Evolutionary conservation across 1,140 invertebrate genomes (phyloP), one percentile per base, ranked within the genome.

Genomic region (Myzus persicae): DNA sequence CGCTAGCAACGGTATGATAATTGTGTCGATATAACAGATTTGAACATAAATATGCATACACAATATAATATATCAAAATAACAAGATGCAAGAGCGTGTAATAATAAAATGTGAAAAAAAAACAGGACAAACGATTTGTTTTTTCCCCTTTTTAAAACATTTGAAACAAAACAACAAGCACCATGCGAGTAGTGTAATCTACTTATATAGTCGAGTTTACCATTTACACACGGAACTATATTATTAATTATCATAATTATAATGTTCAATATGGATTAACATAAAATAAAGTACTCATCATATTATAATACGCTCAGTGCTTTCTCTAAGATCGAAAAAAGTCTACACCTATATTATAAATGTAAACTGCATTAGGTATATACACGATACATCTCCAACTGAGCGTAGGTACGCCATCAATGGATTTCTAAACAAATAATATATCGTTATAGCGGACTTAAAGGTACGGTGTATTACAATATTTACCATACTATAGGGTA

Each of bases 371-470:
- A 20, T 3, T 22, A 20, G 22, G 6, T 51, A 51, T 51, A 59
- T 14, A 59, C 31, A 59, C 54, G 54, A 59, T 31, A 76, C 31
- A 76, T n/a, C 59, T 67, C 31, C 59, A 18, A n/a, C 59, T n/a
- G 14, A n/a, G 31, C 31, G 14, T 59, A 67, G 31, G 14, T 31
- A n/a, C 18, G 59, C 6, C n/a, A 14, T 76, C 59, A 76, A 76
- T 76, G n/a, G 14, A 76, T 76, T 76, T 76, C 59, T 76, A n/a
- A 76, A n/a, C 59, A 76, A 76, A 76, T 76, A 51, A 51, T 51
- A 51, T 51, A 24, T 22, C 6, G 59, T 76, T 76, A n/a, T 76
- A 76, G 31, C 59, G 5, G 4, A 76, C 14, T 76, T 20, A 76
- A 76, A 76, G 31, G 11, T 76, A 76, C 20, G n/a, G 14, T 51